A percentile compares a stretch with the other conserved stretches of the same genome.
phyloP scores from a whole-genome alignment of 2,888 invertebrate species.

The Meloe dianella region DNA sequence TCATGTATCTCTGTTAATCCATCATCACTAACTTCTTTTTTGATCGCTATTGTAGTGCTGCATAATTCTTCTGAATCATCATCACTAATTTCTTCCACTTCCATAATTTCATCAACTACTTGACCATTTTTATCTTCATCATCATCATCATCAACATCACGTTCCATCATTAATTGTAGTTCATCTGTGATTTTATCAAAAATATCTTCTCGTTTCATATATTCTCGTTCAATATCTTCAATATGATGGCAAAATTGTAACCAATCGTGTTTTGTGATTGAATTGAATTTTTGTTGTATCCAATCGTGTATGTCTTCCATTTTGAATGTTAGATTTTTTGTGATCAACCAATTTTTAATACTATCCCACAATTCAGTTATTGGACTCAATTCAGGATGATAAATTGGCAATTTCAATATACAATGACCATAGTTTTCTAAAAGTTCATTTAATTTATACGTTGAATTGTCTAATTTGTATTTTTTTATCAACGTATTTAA shows the following conservation, averaged over 20 bases:
- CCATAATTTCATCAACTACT: background rate
- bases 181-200: background rate
- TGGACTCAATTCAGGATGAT: background rate
- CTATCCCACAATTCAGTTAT: background rate
- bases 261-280: background rate
- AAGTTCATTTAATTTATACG: background rate
- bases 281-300: background rate
- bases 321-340: background rate
- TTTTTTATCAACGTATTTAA: background rate
- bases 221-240: background rate
- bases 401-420: background rate
- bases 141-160: no score
- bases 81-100: background rate
- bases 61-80: background rate
- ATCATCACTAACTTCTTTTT: no score
- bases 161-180: background rate
- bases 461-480: background rate
- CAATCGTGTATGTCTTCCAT: background rate
- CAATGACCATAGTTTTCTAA: background rate
- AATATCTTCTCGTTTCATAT: background rate
- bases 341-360: background rate
- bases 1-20: no score
- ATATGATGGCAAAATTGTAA: background rate
- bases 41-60: no score
- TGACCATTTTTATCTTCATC: background rate